phyloP scores from a whole-genome alignment of 2,113 vertebrate species.

The Gracilinanus agilis region DNA sequence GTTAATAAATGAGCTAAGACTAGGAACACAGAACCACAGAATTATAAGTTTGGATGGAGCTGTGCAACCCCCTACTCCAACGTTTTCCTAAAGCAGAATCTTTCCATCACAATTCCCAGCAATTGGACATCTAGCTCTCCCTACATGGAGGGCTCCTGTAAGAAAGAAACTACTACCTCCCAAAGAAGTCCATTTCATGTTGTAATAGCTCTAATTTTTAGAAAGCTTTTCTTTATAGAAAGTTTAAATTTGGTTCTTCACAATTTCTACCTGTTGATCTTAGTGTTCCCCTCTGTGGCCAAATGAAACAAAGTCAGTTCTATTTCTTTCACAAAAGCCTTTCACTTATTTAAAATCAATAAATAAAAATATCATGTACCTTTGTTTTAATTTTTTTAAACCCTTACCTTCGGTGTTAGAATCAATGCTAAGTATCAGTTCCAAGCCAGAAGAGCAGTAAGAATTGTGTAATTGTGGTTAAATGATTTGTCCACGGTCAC shows the following conservation, averaged over 20 bases:
- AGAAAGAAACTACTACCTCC: neutral
- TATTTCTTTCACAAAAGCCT: neutral
- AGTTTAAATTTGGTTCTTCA: neutral
- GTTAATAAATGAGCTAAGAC: neutral
- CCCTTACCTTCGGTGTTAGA: too few species aligned
- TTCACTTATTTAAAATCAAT: neutral
- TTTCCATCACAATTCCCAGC: neutral
- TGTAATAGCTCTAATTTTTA: neutral
- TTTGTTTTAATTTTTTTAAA: neutral
- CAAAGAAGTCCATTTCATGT: neutral
- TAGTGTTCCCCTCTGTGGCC: neutral
- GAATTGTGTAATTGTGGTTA: too few species aligned
- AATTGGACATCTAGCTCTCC: neutral
- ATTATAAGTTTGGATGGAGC: neutral
- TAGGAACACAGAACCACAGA: neutral
- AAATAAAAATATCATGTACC: neutral
- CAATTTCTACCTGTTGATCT: neutral
- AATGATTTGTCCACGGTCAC: too few species aligned
- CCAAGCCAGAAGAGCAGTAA: too few species aligned
- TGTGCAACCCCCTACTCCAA: neutral
- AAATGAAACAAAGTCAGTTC: neutral
- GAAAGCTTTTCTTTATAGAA: neutral
- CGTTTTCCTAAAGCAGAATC: neutral
- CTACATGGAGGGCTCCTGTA: neutral
- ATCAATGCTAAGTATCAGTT: too few species aligned